phyloP scores from a whole-genome alignment of 2,797 vertebrate genomes.

The Sebastes minor region DNA sequence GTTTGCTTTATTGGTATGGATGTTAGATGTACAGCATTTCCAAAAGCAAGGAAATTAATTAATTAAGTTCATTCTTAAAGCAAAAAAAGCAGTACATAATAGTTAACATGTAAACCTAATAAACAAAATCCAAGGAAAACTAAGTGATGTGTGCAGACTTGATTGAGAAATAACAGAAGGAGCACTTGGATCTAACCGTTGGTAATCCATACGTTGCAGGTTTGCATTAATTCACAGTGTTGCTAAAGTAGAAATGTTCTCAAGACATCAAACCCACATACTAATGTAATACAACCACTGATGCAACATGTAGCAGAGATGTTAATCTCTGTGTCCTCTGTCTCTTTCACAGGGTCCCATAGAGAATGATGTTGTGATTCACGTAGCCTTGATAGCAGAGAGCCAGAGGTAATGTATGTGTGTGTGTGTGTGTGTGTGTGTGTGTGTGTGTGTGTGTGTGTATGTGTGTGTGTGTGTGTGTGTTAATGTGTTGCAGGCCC shows the following conservation, averaged over 20 bases:
- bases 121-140: neutral
- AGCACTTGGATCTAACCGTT: neutral
- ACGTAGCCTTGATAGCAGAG: slow-evolving; percentile 94
- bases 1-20: neutral
- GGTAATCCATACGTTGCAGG: neutral
- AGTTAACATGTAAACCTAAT: neutral
- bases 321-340: slow-evolving; percentile 8
- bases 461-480: neutral
- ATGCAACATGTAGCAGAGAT: neutral
- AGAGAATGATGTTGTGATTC: slow-evolving; percentile 94
- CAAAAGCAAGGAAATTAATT: neutral
- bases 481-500: slow-evolving; percentile 7
- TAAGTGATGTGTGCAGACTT: neutral
- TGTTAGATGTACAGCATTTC: neutral
- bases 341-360: slow-evolving; percentile 88
- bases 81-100: neutral
- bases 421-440: neutral
- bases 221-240: neutral
- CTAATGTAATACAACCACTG: neutral
- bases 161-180: neutral
- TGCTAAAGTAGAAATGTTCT: neutral
- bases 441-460: neutral
- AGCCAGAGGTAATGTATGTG: slow-evolving; percentile 89
- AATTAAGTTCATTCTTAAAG: neutral
- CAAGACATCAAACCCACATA: neutral